phyloP scores from a whole-genome alignment of 2,113 vertebrate species.

The Galemys pyrenaicus region DNA sequence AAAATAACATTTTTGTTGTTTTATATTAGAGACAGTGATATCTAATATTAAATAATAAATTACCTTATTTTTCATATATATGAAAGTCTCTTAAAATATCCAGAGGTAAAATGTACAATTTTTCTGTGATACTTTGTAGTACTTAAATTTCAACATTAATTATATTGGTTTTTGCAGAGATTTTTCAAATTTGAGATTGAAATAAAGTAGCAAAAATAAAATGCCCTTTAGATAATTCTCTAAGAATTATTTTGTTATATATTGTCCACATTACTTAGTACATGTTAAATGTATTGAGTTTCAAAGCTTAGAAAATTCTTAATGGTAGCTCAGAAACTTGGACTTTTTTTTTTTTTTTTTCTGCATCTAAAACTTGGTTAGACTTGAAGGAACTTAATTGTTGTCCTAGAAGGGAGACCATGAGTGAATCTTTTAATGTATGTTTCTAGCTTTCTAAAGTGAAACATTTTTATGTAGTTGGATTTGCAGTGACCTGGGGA shows the following conservation, averaged over 20 bases:
- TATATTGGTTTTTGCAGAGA: background rate
- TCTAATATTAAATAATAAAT: no score
- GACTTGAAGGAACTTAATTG: background rate
- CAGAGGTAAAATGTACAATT: background rate
- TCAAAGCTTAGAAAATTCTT: background rate
- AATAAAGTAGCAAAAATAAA: background rate
- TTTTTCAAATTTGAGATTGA: background rate
- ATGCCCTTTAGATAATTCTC: background rate
- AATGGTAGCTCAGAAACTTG: background rate
- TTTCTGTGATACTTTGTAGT: background rate
- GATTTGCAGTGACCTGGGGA: background rate
- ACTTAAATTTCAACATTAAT: background rate
- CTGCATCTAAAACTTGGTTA: background rate
- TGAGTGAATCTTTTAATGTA: background rate
- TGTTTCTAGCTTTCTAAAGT: background rate
- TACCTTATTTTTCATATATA: no score
- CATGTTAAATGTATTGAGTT: background rate
- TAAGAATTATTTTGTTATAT: background rate
- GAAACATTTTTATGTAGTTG: background rate
- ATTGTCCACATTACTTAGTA: background rate
- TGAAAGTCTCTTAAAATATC: no score
- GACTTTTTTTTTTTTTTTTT: background rate
- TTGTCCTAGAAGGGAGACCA: background rate
- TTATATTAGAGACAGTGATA: no score
- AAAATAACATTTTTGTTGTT: no score